Evolutionary conservation across 1,140 invertebrate species (phyloP).

Genomic region (Eubasilissa regina): DNA sequence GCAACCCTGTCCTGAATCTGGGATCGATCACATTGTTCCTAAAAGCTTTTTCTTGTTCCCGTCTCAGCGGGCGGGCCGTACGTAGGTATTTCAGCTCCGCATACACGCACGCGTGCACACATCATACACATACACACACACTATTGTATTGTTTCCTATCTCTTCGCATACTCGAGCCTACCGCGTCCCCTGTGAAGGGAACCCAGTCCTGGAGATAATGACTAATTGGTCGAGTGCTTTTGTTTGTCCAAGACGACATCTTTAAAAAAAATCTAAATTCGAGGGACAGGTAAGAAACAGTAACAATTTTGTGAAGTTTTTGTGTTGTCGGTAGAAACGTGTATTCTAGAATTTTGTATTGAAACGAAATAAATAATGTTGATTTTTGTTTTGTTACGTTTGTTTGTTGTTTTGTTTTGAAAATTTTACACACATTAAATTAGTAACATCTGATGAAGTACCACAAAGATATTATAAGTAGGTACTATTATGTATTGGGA

Average conservation of each 20-base stretch:
- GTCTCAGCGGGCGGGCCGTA: conserved; percentile 24
- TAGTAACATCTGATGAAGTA: too few species aligned
- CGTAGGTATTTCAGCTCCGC: neutral
- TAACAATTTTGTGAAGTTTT: too few species aligned
- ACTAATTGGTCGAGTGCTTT: conserved; percentile 35
- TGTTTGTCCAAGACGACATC: conserved; percentile 21
- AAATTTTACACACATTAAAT: too few species aligned
- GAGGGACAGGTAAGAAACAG: too few species aligned
- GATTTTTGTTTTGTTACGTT: too few species aligned
- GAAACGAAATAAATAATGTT: too few species aligned
- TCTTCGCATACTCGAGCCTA: neutral
- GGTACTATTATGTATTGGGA: too few species aligned
- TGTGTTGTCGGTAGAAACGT: too few species aligned
- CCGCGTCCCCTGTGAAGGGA: conserved; percentile 10
- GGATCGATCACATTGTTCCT: conserved; percentile 17
- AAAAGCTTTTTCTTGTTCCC: conserved; percentile 32
- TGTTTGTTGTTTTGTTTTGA: too few species aligned
- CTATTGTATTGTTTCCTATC: neutral
- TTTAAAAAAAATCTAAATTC: too few species aligned
- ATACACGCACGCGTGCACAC: neutral
- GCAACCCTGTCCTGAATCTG: neutral
- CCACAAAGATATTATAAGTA: too few species aligned
- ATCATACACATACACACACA: neutral
- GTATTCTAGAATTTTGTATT: too few species aligned
- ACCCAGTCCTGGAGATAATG: conserved; percentile 17